These are phyloP conservation scores for Anseranas semipalmata DNA, from an alignment of 2,113 vertebrate genomes.

Conservation along the genomic window DNA sequence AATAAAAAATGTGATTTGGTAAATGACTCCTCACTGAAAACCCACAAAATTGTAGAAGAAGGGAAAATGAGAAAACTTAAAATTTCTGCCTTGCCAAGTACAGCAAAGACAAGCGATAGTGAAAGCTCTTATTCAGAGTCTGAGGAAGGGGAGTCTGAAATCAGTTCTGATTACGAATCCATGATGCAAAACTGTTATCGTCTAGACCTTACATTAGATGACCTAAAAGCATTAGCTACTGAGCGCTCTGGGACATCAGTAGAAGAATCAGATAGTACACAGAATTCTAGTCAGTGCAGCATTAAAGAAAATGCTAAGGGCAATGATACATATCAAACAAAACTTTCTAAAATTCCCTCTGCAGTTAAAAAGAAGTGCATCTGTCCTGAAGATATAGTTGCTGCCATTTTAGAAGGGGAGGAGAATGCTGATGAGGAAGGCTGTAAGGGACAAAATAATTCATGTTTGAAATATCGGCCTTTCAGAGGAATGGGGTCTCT, in stretches of 20 bases:
- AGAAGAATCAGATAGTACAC: neutral
- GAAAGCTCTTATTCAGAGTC: constrained; percentile 51
- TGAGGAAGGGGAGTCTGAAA: constrained; percentile 54
- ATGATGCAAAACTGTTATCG: constrained; percentile 83
- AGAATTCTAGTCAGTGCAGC: neutral
- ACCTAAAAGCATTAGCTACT: constrained; percentile 81
- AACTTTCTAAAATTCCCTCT: neutral
- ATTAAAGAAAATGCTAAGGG: neutral
- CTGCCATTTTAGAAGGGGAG: constrained; percentile 79
- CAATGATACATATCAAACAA: neutral
- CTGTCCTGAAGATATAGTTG: constrained; percentile 86
- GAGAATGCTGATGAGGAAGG: constrained; percentile 64
- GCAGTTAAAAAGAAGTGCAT: constrained; percentile 45
- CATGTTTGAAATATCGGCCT: constrained; percentile 71
- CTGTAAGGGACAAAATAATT: constrained; percentile 23
- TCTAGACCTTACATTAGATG: constrained; percentile 83
- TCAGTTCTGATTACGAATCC: constrained; percentile 82
- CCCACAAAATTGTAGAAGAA: neutral
- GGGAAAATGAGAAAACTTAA: neutral
- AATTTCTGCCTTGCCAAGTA: neutral
- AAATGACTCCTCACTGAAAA: neutral
- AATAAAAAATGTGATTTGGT: neutral
- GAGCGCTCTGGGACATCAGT: neutral
- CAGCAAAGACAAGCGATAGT: neutral
- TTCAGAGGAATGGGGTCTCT: constrained; percentile 84